Evolutionary conservation across 1,140 invertebrate genomes (phyloP).

Genomic region (Capitella teleta): DNA sequence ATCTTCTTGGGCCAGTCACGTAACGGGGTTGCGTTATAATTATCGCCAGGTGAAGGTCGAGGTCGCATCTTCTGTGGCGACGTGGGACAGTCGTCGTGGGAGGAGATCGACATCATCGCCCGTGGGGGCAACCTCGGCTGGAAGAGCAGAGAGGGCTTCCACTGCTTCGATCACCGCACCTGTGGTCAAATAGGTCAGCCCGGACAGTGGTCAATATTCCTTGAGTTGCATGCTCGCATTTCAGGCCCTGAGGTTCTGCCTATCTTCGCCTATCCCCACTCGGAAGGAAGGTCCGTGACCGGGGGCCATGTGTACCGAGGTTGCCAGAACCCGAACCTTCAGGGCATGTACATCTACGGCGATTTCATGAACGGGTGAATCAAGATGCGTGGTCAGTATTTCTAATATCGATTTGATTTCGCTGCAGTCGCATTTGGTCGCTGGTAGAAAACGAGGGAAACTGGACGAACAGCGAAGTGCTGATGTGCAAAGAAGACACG

Average conservation of each 20-base stretch:
- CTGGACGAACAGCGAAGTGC: slow-evolving; percentile 23
- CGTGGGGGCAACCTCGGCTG: slow-evolving; percentile 38
- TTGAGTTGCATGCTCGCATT: neutral
- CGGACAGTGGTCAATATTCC: no score
- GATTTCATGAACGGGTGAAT: slow-evolving; percentile 33
- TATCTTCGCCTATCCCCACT: slow-evolving; percentile 27
- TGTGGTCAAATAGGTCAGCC: slow-evolving; percentile 6
- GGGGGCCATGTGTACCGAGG: slow-evolving; percentile 38
- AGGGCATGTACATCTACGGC: slow-evolving; percentile 33
- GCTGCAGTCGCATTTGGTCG: neutral
- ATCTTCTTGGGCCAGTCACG: no score
- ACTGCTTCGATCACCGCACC: slow-evolving; percentile 11
- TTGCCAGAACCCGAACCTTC: slow-evolving; percentile 28
- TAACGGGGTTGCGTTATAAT: no score
- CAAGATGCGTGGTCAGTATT: slow-evolving; percentile 5
- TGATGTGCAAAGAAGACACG: slow-evolving; percentile 21
- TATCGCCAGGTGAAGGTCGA: slow-evolving; percentile 23
- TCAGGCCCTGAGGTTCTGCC: slow-evolving; percentile 21
- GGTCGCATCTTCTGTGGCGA: slow-evolving; percentile 37
- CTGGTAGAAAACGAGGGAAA: slow-evolving; percentile 5
- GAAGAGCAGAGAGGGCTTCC: slow-evolving; percentile 27
- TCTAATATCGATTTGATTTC: neutral
- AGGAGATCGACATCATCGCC: slow-evolving; percentile 32
- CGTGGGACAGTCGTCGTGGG: slow-evolving; percentile 28
- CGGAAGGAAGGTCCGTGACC: slow-evolving; percentile 32